Evolutionary conservation across 2,113 vertebrate genomes (phyloP), one percentile per base, ranked within the genome.

Genomic region (Eurystomus gularis): DNA sequence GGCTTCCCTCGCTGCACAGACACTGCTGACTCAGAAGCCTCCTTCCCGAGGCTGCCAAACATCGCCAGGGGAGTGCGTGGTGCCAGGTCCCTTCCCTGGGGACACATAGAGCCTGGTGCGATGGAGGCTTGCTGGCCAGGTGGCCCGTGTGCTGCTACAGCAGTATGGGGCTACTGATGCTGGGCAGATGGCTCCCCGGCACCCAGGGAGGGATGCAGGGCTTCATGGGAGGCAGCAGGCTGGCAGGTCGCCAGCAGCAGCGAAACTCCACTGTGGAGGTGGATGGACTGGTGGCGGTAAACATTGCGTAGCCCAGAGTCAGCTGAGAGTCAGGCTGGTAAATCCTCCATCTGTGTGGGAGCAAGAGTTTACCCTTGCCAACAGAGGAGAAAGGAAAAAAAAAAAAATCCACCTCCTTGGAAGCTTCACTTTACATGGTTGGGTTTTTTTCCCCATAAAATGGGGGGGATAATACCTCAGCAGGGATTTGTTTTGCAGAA

Each of bases 1-100:
- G 98, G 57, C 96, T 96, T 92, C 61, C 64, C 96, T 52, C 84
- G 8, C 82, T 26, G 71, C 77, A 52, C 18, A 44, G 52, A 35
- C 11, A 19, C 6, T 11, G 0, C 37, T 4, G 19, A 3, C 49
- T 25, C 48, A 5, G 35, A 12, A n/a, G 8, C 4, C 1, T 7
- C 39, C 23, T 52, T 24, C 3, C 17, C 15, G 2, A 8, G 13
- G 17, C 44, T 39, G 12, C 10, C 19, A 9, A 23, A 44, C 5
- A 7, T 4, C 31, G 18, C 46, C 3, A 2, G 48, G 8, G 4
- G 6, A 15, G 5, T 1, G 23, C 8, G 18, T 7, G 29, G 23
- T 11, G 11, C 60, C 25, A 16, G 8, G 17, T 12, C 42, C 29
- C 40, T 31, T 35, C 57, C 21, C 28, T 1, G 9, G 17, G 29